A percentile compares a stretch with the other conserved stretches of the same genome.
Evolutionary conservation across 92 coral and sea anemone species (phyloP).

Genomic region (Umimayanthus chanpuru): DNA sequence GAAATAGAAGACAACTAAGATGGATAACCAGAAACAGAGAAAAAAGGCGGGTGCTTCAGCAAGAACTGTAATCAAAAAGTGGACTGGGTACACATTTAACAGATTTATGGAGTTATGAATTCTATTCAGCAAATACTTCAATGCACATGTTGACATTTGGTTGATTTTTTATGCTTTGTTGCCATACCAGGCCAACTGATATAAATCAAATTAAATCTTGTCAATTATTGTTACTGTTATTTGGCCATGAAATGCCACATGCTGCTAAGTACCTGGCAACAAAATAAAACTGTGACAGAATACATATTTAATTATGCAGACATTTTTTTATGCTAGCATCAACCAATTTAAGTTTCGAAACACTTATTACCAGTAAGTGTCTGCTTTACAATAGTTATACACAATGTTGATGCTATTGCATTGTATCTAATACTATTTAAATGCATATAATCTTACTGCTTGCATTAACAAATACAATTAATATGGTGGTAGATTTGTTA

Average conservation of each 20-base stretch:
- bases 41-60: too few species aligned
- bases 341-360: conserved; percentile 13
- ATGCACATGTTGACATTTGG: too few species aligned
- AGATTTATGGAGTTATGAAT: too few species aligned
- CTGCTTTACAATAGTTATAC: conserved; percentile 6
- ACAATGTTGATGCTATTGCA: too few species aligned
- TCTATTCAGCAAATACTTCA: too few species aligned
- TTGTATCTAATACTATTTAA: not conserved
- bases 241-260: conserved; percentile 8
- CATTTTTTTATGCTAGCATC: conserved; percentile 11
- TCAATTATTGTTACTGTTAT: not conserved
- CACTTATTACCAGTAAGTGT: conserved; percentile 12
- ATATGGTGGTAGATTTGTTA: too few species aligned
- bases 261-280: conserved; percentile 26
- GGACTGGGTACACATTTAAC: too few species aligned
- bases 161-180: not conserved
- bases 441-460: too few species aligned
- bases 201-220: conserved; percentile 6
- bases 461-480: too few species aligned
- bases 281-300: conserved; percentile 26
- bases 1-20: too few species aligned
- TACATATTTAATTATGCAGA: conserved; percentile 22
- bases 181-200: conserved; percentile 14
- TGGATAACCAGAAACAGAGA: too few species aligned
- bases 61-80: too few species aligned